phyloP scores from a whole-genome alignment of 2,888 invertebrate species.

The Clunio marinus region DNA sequence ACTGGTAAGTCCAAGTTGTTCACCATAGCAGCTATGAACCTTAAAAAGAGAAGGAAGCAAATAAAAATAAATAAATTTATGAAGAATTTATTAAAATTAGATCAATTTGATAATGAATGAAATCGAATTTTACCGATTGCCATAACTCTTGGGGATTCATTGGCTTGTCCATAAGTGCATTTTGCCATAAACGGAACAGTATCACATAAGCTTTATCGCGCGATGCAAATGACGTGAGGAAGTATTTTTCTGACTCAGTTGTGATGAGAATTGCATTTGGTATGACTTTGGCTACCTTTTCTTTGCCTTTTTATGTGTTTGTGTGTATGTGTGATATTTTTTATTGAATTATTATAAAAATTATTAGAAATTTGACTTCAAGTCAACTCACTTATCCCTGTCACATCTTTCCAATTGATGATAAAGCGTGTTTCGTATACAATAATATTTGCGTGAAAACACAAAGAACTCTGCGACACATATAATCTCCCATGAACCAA shows the following conservation, averaged over 20 bases:
- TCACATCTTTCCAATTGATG: slow-evolving; percentile 85
- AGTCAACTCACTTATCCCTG: slow-evolving; percentile 61
- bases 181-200: slow-evolving; percentile 95
- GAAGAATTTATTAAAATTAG: neutral
- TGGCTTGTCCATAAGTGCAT: slow-evolving; percentile 85
- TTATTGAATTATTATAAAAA: no score
- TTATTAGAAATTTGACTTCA: no score
- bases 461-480: slow-evolving; percentile 90
- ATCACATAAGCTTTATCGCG: slow-evolving; percentile 93
- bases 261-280: slow-evolving; percentile 92
- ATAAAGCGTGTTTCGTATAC: slow-evolving; percentile 89
- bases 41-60: slow-evolving; percentile 45
- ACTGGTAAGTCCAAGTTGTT: slow-evolving; percentile 86
- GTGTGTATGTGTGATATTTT: neutral
- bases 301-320: slow-evolving; percentile 61
- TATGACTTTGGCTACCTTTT: slow-evolving; percentile 88
- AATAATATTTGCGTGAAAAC: slow-evolving; percentile 97
- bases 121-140: slow-evolving; percentile 64
- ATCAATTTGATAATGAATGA: neutral
- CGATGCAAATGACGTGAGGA: slow-evolving; percentile 90
- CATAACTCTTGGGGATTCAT: slow-evolving; percentile 79
- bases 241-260: slow-evolving; percentile 78
- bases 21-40: slow-evolving; percentile 91
- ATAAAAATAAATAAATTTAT: no score
- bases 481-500: slow-evolving; percentile 93